A percentile compares a stretch with the other conserved stretches of the same genome.
These are phyloP conservation scores for Acanthiza pusilla DNA, from an alignment of 2,797 vertebrate genomes.

Conservation along the genomic window DNA sequence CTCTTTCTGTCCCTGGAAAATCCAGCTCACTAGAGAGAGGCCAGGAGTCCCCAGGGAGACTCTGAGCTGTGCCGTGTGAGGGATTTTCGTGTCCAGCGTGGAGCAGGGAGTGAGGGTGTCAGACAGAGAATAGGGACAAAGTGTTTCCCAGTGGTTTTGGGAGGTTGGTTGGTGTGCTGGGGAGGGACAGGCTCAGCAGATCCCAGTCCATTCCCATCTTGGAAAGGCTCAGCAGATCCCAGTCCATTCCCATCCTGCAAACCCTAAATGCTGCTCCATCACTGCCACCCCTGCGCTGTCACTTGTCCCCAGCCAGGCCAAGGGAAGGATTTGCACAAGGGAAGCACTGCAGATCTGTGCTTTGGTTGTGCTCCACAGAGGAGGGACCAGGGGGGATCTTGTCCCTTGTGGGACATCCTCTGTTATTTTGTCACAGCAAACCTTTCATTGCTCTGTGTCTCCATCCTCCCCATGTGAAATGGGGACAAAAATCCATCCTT, in stretches of 20 bases:
- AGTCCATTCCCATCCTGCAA: accelerated
- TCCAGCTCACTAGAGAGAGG: not conserved
- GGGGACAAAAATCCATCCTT: not conserved
- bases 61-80: not conserved
- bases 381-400: not conserved
- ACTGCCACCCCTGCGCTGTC: not conserved
- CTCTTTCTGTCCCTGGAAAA: not conserved
- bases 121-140: not conserved
- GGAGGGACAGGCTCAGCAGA: not conserved
- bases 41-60: not conserved
- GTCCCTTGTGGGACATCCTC: not conserved
- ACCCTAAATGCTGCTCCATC: not conserved
- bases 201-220: accelerated
- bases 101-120: not conserved
- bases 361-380: not conserved
- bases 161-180: not conserved
- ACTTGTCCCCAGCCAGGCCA: not conserved
- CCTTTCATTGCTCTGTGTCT: not conserved
- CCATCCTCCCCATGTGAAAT: not conserved
- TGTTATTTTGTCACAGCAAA: not conserved
- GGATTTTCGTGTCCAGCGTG: not conserved
- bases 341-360: not conserved
- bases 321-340: not conserved
- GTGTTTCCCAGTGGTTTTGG: not conserved
- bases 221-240: not conserved